phyloP scores from a whole-genome alignment of 2,113 vertebrate genomes.

The Bos taurus region DNA sequence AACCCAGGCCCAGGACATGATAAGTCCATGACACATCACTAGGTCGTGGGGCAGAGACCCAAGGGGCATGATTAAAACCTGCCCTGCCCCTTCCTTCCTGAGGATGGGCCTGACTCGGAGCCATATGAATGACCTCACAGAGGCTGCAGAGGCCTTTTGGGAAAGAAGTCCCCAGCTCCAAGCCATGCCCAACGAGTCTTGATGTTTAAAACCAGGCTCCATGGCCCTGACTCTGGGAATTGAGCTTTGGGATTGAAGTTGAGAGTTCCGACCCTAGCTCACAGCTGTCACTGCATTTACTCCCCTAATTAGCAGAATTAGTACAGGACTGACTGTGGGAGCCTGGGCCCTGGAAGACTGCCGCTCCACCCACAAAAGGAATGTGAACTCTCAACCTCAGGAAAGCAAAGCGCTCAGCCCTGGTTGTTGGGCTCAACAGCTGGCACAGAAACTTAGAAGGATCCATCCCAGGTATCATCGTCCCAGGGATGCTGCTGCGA shows the following conservation, averaged over 20 bases:
- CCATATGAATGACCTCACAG: neutral
- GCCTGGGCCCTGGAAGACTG: neutral
- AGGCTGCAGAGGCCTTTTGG: neutral
- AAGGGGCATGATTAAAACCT: neutral
- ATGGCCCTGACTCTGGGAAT: neutral
- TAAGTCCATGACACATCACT: conserved; percentile 35
- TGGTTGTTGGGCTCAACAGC: no score
- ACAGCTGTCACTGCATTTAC: neutral
- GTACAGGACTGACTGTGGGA: neutral
- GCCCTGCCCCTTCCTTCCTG: neutral
- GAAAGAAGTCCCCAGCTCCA: neutral
- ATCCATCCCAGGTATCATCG: neutral
- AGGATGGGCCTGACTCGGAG: neutral
- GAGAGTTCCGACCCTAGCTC: neutral
- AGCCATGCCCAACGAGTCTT: neutral
- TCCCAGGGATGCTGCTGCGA: neutral
- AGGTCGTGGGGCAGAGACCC: neutral
- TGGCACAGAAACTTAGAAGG: no score
- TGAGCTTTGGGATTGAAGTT: neutral
- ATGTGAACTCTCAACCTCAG: neutral
- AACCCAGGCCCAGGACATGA: neutral
- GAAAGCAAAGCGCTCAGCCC: neutral
- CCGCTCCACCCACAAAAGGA: neutral
- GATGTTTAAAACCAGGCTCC: neutral
- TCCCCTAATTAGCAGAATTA: neutral